Evolutionary conservation across 2,797 vertebrate species (phyloP).

Genomic region (Bothrops alternatus): DNA sequence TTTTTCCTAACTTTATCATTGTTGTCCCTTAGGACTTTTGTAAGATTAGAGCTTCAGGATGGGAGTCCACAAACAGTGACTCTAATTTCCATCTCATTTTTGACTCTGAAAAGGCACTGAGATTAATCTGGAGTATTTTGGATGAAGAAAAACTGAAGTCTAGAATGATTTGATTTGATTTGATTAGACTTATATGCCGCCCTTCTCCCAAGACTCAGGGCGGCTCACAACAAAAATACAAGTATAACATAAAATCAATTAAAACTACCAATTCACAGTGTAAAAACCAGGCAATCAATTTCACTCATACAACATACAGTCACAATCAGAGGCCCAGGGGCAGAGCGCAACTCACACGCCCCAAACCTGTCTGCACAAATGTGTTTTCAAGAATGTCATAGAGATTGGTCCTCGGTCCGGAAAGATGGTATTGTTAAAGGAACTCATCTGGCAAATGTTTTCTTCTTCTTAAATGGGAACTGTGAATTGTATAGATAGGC

Average conservation of each 20-base stretch:
- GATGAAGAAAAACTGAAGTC: not conserved
- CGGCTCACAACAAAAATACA: too few species aligned
- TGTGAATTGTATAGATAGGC: constrained; percentile 72
- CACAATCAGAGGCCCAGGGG: too few species aligned
- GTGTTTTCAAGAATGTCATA: not conserved
- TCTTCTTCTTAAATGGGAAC: constrained; percentile 72
- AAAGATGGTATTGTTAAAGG: not conserved
- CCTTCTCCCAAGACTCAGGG: too few species aligned
- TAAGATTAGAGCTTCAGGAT: not conserved
- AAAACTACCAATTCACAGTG: too few species aligned
- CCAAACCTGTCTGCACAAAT: too few species aligned
- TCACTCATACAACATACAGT: too few species aligned
- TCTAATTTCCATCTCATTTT: not conserved
- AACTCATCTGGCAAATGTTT: constrained; percentile 2
- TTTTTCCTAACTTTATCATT: not conserved
- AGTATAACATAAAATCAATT: too few species aligned
- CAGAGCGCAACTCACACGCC: too few species aligned
- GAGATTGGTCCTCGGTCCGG: not conserved
- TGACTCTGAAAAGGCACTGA: not conserved
- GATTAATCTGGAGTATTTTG: not conserved
- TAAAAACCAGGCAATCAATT: too few species aligned
- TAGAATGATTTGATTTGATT: not conserved
- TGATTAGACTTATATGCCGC: too few species aligned
- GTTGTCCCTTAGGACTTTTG: not conserved
- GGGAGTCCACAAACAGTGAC: not conserved